Evolutionary conservation across 2,888 invertebrate species (phyloP), one percentile per base, ranked within the genome.

Genomic region (Opisthograptis luteolata): DNA sequence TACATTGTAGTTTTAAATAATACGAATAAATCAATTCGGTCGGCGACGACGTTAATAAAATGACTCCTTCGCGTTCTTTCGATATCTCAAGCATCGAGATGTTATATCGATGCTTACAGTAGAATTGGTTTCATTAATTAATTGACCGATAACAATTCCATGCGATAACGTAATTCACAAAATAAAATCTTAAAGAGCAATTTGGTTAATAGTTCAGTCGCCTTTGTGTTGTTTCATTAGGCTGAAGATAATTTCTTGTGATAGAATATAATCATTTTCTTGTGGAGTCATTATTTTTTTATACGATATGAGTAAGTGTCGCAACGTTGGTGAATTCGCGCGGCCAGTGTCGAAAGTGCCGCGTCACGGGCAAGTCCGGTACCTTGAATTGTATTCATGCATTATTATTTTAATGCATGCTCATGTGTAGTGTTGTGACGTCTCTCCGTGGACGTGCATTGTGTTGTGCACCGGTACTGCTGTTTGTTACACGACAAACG

Each of bases 331-430:
- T 39, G 22, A 49, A 39, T 43, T 49, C 39, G 55, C 61, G 53
- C 61, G 51, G 57, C 45, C 62, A 60, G 66, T 70, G 56, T 65
- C 55, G 64, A 58, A 67, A 65, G 57, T 62, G 62, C 59, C 62
- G 57, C 61, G 74, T 74, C 70, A 68, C 62, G 52, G 60, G 48
- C 46, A 44, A 55, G 53, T 52, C 61, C 40, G 44, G 39, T 56
- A 25, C 42, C 49, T 58, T 43, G 52, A 49, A 41, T 43, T 37
- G 45, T 43, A 19, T 50, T 42, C 42, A 39, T 49, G 49, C 49
- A 43, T 43, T 49, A 43, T 49, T 45, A 45, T 44, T 56, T 55
- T 35, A 54, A 56, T 58, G 53, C 51, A 44, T 46, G 39, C 47
- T 46, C 34, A 15, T 49, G 45, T 48, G 47, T 27, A 36, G 46